Conservation (phyloP, 2,113 vertebrate species). For the Ctenomys sociabilis region DNA sequence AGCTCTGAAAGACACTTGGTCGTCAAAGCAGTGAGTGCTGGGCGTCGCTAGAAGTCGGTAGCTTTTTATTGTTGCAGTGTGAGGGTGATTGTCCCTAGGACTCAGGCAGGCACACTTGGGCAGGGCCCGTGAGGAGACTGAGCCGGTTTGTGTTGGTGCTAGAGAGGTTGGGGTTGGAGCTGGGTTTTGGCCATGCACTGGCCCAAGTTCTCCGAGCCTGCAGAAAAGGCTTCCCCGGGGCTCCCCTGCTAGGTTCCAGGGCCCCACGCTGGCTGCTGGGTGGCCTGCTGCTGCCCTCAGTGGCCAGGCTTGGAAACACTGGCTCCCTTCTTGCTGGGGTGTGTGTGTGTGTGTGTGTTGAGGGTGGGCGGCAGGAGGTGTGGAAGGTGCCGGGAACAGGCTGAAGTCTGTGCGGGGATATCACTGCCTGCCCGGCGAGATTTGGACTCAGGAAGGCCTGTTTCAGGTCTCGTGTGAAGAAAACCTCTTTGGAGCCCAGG, state of each 20-base stretch:
- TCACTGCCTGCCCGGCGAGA: accelerated
- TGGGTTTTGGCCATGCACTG: neutral
- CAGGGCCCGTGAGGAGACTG: neutral
- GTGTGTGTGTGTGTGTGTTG: neutral
- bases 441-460: neutral
- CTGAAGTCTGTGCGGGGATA: accelerated
- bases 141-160: neutral
- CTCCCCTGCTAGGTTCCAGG: neutral
- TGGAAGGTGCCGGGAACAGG: neutral
- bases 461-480: neutral
- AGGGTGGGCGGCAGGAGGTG: neutral
- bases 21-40: accelerated
- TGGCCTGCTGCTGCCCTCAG: neutral
- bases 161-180: neutral
- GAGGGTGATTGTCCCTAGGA: accelerated
- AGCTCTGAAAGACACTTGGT: accelerated
- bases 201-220: neutral
- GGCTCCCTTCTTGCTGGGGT: neutral
- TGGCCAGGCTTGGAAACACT: neutral
- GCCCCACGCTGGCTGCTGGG: neutral
- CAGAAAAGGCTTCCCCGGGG: neutral
- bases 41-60: neutral
- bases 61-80: accelerated
- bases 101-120: neutral
- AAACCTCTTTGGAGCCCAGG: neutral